Base-by-base conservation (phyloP, 2,113 vertebrate genomes). In the Pyxicephalus adspersus region DNA sequence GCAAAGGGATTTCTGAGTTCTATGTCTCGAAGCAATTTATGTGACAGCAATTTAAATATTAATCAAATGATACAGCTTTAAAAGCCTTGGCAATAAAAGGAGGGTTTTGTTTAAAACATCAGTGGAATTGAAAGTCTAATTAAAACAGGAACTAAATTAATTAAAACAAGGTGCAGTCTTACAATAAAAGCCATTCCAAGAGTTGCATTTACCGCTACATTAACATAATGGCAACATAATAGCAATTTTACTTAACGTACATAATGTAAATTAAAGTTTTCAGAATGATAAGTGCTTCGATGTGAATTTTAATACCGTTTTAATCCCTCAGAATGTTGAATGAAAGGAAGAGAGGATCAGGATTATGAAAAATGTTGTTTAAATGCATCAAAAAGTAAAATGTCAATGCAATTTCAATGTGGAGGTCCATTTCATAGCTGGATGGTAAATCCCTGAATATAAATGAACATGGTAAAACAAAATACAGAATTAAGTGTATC, bases 221-320 rank as follows among this genome's bases (percentile, higher is more conserved):
- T 72, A 83, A 55, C 63, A 66, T 18, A 77, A 83, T 73, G 51
- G 34, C 52, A 58, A 64, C 51, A 50, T 77, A 68, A 76, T 45
- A 52, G 18, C 16, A 64, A 72, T 77, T 89, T 85, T 73, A 83
- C 84, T 79, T 34, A 75, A 25, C 51, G 54, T 72, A 75, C 29
- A 31, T 34, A 80, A 80, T 1, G 74, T 50, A 72, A 17, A 72
- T 17, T 45, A 58, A 72, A 83, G 52, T 1, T 65, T 64, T 80
- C 19, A 80, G 78, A 83, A 80, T 1, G 58, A 75, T 0, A 63
- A 71, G 0, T 0, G 60, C 15, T 74, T 29, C 83, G 29, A 77
- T 0, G 74, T 63, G 51, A 83, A 83, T 77, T 77, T 83, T 55
- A 85, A 84, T 84, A 70, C 52, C 25, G 26, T n/a, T 73, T 57